Evolutionary conservation across 64 coral and sea anemone species (phyloP).

Genomic region (Porites lutea): DNA sequence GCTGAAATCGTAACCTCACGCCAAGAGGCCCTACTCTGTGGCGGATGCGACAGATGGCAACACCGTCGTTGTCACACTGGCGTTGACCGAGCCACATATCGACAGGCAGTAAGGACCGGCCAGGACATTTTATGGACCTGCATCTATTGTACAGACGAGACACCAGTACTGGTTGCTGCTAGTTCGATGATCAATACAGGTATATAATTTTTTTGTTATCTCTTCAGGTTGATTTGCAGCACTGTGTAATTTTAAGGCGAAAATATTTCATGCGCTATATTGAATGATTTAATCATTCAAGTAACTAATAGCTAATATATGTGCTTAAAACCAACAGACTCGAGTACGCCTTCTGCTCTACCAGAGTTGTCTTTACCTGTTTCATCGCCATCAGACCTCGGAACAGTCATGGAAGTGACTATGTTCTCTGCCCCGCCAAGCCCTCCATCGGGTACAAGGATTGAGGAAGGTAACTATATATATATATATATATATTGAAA

Average conservation of each 20-base stretch:
- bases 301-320: conserved; percentile 56
- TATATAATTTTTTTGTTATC: too few relatives aligned
- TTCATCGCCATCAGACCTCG: conserved; percentile 32
- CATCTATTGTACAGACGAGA: conserved; percentile 14
- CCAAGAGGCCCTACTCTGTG: too few relatives aligned
- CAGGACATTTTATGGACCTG: conserved; percentile 42
- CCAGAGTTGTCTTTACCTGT: conserved; percentile 39
- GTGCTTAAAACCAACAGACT: conserved; percentile 46
- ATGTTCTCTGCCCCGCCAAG: conserved; percentile 35
- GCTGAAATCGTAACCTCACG: not conserved
- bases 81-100: not conserved
- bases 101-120: conserved; percentile 14
- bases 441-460: not conserved
- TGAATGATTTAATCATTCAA: too few relatives aligned
- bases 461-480: too few relatives aligned
- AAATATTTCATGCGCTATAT: too few relatives aligned
- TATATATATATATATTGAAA: too few relatives aligned
- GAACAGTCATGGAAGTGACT: conserved; percentile 30
- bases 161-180: conserved; percentile 19
- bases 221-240: not conserved
- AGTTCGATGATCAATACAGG: conserved; percentile 46
- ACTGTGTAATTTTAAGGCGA: conserved; percentile 11
- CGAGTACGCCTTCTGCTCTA: conserved; percentile 8
- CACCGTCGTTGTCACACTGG: too few relatives aligned
- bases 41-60: too few relatives aligned